Evolutionary conservation across 2,888 invertebrate species (phyloP).

Genomic region (Drosophila colorata): DNA sequence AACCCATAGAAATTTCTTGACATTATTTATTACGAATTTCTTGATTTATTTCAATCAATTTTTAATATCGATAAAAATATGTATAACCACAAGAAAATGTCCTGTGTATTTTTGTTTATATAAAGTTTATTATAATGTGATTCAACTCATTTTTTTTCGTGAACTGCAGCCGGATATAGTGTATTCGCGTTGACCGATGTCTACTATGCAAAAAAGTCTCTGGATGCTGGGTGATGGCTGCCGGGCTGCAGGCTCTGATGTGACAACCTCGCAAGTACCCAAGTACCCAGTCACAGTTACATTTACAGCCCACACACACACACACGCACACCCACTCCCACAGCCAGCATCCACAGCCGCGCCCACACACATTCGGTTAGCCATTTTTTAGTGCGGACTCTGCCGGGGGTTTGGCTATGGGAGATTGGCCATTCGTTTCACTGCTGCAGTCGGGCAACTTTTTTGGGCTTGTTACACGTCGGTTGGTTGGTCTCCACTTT

Average conservation of each 20-base stretch:
- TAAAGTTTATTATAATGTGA: not conserved
- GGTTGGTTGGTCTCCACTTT: slow-evolving; percentile 83
- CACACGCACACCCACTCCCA: not conserved
- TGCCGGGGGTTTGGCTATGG: slow-evolving; percentile 4
- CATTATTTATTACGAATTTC: too few species aligned
- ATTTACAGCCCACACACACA: slow-evolving; percentile 2
- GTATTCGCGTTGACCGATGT: slow-evolving; percentile 28
- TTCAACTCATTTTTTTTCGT: not conserved
- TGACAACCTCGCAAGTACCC: slow-evolving; percentile 45
- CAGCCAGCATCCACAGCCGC: slow-evolving; percentile 62
- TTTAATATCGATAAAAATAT: too few species aligned
- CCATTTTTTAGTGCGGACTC: slow-evolving; percentile 72
- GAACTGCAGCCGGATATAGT: slow-evolving; percentile 1
- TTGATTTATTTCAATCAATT: too few species aligned
- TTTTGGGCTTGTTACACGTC: slow-evolving; percentile 73
- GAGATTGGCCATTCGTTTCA: slow-evolving; percentile 49
- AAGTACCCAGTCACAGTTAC: slow-evolving; percentile 27
- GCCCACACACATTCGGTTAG: slow-evolving; percentile 79
- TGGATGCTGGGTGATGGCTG: slow-evolving; percentile 10
- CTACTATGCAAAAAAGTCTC: slow-evolving; percentile 26
- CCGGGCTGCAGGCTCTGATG: slow-evolving; percentile 41
- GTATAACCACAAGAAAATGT: too few species aligned
- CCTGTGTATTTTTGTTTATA: not conserved
- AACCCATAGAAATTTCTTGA: too few species aligned
- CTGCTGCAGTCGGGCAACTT: slow-evolving; percentile 49